A percentile compares a stretch with the other conserved stretches of the same genome.
These are phyloP conservation scores for Prunella strophiata DNA, from an alignment of 2,797 vertebrate genomes.

Conservation along the genomic window DNA sequence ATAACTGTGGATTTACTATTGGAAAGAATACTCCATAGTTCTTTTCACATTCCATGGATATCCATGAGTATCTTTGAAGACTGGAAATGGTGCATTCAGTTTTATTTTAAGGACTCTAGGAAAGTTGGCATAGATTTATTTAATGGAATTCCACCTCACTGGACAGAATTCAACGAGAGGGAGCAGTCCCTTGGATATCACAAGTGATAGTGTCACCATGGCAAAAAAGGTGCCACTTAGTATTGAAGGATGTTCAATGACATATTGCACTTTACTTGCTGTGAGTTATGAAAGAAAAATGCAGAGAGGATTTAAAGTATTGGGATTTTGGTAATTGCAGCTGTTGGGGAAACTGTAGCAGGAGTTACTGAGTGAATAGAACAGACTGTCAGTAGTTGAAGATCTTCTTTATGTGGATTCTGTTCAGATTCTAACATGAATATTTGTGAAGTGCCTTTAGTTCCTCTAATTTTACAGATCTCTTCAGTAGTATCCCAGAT, in stretches of 20 bases:
- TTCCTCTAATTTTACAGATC: neutral
- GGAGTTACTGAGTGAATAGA: neutral
- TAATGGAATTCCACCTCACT: neutral
- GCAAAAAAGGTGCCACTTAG: neutral
- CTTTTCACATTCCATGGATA: neutral
- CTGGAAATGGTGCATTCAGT: neutral
- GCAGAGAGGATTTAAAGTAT: neutral
- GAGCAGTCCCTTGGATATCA: neutral
- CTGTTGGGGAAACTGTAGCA: neutral
- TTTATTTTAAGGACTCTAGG: neutral
- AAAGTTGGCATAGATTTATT: neutral
- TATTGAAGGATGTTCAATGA: neutral
- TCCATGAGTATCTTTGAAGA: neutral
- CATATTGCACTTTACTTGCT: neutral
- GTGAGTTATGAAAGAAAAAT: neutral
- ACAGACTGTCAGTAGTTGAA: neutral
- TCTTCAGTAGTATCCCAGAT: neutral
- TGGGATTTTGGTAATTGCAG: neutral
- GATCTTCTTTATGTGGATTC: neutral
- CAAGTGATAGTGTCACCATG: neutral
- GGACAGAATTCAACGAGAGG: neutral
- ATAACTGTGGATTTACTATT: neutral
- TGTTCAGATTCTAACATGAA: neutral
- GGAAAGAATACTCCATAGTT: neutral
- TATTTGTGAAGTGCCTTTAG: neutral